Evolutionary conservation across 1,140 invertebrate genomes (phyloP).

Genomic region (Polypedilum vanderplanki): DNA sequence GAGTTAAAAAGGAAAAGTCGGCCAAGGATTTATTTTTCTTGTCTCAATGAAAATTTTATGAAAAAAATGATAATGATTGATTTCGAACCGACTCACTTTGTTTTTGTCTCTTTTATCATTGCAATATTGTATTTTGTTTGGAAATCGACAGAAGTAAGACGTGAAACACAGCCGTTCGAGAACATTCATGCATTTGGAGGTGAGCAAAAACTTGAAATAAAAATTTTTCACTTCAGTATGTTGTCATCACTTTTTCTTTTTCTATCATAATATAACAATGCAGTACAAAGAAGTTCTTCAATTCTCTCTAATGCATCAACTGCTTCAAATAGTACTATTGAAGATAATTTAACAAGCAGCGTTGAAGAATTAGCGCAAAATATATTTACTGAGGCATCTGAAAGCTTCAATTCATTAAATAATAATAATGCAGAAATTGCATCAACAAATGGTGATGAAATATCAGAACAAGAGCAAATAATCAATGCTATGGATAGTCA

Average conservation of each 20-base stretch:
- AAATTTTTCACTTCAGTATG: background rate
- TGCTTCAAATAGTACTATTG: background rate
- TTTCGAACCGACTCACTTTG: background rate
- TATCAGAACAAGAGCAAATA: background rate
- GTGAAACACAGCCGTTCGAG: background rate
- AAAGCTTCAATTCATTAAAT: background rate
- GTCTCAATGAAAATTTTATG: background rate
- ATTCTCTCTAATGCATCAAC: background rate
- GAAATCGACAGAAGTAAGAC: background rate
- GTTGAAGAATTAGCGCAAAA: background rate
- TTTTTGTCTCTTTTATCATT: background rate
- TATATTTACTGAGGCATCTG: conserved; percentile 1
- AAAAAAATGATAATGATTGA: background rate
- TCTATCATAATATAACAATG: background rate
- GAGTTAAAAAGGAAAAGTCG: background rate
- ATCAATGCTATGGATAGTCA: background rate
- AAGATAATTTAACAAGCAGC: background rate
- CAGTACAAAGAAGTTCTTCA: background rate
- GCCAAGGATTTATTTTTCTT: background rate
- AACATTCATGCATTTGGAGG: background rate
- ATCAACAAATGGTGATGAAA: background rate
- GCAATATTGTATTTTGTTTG: conserved; percentile 1
- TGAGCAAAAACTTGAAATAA: background rate
- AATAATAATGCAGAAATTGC: background rate
- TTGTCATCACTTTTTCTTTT: background rate